Base-by-base conservation (phyloP, 2,113 vertebrate genomes). In the Donacobius atricapilla region DNA sequence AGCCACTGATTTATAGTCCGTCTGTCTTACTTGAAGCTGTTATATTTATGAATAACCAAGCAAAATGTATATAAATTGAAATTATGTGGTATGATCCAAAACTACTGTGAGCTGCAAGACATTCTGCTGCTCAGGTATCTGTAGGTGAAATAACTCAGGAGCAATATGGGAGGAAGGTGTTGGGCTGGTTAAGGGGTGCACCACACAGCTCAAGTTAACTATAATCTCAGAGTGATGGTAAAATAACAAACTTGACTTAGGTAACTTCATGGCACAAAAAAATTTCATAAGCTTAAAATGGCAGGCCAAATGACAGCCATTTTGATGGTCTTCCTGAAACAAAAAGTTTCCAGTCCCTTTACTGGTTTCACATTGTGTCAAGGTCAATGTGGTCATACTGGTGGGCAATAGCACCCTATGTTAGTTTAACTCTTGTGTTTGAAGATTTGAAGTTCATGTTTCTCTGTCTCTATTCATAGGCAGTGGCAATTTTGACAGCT, bases 401-500 rank as follows among this genome's bases (percentile, higher is more conserved):
- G 40, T 56, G 42, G 48, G 44, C 63, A 81, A 1, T 30, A 81
- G 14, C 66, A 60, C 12, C 33, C 33, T 47, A 0, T 10, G 7
- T 73, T 75, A 64, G 16, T 69, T n/a, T 47, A 53, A 68, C 25
- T 47, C 9, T 44, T 45, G 35, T 54, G 47, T 66, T 87, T 30
- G 27, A 64, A 69, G 37, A 58, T 50, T 20, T 70, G 58, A 85
- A 58, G 20, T 76, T 78, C 22, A 2, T 24, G 7, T 92, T 77
- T 73, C 70, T 57, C 75, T 89, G 73, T 96, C 76, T 97, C 79
- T 96, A 48, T 96, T 97, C 21, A 2, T 93, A 99, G 99, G 99
- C 99, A 0, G 99, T 99, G 93, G 99, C 99, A 0, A 99, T 99
- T 92, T 97, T 99, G 96, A 99, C 99, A 47, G 99, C 99, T 64